Percentiles rank a stretch among this genome's conserved stretches.
phyloP scores from a whole-genome alignment of 2,113 vertebrate genomes.

The Colaptes auratus region DNA sequence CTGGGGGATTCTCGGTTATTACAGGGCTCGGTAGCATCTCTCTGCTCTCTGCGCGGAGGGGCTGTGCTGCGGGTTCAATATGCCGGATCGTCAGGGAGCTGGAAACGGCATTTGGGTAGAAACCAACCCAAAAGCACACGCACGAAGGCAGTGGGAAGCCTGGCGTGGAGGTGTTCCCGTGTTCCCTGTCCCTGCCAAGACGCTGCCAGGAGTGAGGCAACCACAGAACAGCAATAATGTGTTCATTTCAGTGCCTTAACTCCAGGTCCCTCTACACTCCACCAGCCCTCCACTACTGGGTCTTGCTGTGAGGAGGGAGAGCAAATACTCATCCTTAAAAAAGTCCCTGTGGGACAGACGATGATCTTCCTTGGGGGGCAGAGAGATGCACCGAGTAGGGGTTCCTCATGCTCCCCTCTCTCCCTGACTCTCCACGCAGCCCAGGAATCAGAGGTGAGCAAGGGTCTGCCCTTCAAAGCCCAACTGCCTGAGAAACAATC shows the following conservation, averaged over 20 bases:
- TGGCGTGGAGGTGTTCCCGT: not conserved
- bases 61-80: not conserved
- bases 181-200: not conserved
- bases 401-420: not conserved
- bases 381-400: not conserved
- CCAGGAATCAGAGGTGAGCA: rapidly evolving
- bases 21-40: not conserved
- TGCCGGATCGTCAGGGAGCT: not conserved
- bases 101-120: not conserved
- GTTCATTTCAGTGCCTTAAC: not conserved
- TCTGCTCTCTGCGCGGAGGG: not conserved
- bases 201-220: not conserved
- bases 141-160: not conserved
- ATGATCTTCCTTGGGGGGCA: not conserved
- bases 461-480: constrained; percentile 34
- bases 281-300: not conserved
- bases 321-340: not conserved
- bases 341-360: not conserved
- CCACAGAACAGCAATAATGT: not conserved
- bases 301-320: not conserved
- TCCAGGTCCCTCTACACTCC: not conserved
- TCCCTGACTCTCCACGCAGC: not conserved
- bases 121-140: not conserved
- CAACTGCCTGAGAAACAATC: not conserved
- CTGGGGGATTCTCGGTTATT: not conserved